Evolutionary conservation across 2,888 invertebrate species (phyloP), one percentile per base, ranked within the genome.

Genomic region (Chrysina gloriosa): DNA sequence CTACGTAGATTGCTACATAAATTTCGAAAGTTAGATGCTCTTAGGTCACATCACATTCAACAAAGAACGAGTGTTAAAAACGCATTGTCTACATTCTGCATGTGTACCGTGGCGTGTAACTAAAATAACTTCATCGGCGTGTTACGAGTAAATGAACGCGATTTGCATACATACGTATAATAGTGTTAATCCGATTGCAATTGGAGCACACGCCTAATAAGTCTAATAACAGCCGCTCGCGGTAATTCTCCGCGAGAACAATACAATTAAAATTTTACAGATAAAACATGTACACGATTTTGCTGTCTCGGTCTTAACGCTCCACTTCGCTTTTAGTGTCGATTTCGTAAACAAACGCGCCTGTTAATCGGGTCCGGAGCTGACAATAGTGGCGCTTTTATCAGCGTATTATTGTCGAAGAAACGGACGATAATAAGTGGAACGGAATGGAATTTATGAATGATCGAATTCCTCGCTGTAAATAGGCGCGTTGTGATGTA

Each of bases 261-360:
- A 42, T 42, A 42, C 42, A 42, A 42, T 42, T 42, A 14, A 42
- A 36, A 16, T 42, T 42, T 42, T 19, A 42, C 16, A 42, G 42
- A 42, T 42, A 42, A 42, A 42, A 42, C 42, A 3, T 42, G 19
- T n/a, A 42, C 42, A 14, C 16, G 16, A 42, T 42, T 42, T 42
- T 42, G 42, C n/a, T n/a, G n/a, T n/a, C n/a, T n/a, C n/a, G n/a
- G n/a, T 42, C 42, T 42, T 42, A 16, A 42, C 42, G 42, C 42
- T 42, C 42, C 42, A 42, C 42, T 42, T 42, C 14, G 16, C 36
- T 36, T 36, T 11, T 36, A 14, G 16, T 16, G 42, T 42, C 42
- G 42, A 42, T 42, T 42, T 16, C 42, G 42, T 42, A 42, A 42
- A 42, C 42, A 42, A 42, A 19, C 14, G 42, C 42, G 7, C 7